Base-by-base conservation (phyloP, 2,113 vertebrate species). In the Leptobrachium leishanense region DNA sequence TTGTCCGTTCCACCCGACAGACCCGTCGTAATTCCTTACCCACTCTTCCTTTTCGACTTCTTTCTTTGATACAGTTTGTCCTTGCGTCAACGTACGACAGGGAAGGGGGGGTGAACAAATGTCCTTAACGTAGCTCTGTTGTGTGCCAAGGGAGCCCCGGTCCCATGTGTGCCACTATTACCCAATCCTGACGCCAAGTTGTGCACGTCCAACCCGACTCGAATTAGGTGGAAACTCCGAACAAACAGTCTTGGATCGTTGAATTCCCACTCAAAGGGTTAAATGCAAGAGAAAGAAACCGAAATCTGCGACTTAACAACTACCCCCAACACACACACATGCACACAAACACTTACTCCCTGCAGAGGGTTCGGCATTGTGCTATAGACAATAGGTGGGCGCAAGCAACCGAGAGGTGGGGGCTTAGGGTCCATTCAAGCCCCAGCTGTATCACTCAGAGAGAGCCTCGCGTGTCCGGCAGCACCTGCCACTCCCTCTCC, bases 371-470 rank as follows among this genome's bases (percentile, higher is more conserved):
- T n/a, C 2, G 39, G 40, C 39, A 76, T 76, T 66, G 46, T 75
- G 7, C 39, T 15, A 5, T 6, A 54, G 31, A 65, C 44, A 67
- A 74, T 74, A 74, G 2, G 55, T 5, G 39, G 72, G 15, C 13
- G 12, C 13, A 62, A 41, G 43, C 57, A 63, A 40, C 64, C 57
- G 3, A 46, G 73, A 20, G 43, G 1, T 12, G 50, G 20, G 39
- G 44, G 11, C 9, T 8, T 2, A 9, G 6, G 2, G 66, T 10
- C 31, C 31, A 46, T 54, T 75, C 73, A 50, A 43, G 11, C 54
- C 50, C 74, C 74, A 75, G 74, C 63, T 67, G 63, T 67, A 59
- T 59, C 55, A 59, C 55, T 59, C 55, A 8, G 3, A 3, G 10
- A 59, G 9, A 10, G 13, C 10, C 6, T 59, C 11, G 10, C 55